These are phyloP conservation scores for Apis dorsata DNA, from an alignment of 1,140 invertebrate genomes.

Conservation along the genomic window DNA sequence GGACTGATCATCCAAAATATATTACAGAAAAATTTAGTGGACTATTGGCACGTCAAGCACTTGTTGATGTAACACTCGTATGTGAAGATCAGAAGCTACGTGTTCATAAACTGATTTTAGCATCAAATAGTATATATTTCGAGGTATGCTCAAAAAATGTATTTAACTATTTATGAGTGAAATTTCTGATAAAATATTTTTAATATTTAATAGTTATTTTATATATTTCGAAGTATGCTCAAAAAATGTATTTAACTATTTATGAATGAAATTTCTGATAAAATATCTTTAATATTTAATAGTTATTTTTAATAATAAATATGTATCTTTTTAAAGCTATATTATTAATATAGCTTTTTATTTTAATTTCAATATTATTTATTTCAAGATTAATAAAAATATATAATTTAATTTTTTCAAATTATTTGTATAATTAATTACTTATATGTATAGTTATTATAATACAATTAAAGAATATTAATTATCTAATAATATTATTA, in stretches of 20 bases:
- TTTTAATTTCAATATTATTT: background rate
- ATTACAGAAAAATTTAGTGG: conserved; percentile 81
- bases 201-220: conserved; percentile 4
- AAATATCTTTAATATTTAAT: conserved; percentile 3
- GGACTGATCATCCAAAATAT: conserved; percentile 81
- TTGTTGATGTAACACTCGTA: conserved; percentile 82
- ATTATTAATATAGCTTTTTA: background rate
- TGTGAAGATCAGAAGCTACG: conserved; percentile 82
- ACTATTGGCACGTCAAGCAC: conserved; percentile 81
- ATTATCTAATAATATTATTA: background rate
- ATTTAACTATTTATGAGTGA: background rate
- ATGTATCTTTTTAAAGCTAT: no score
- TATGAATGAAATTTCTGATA: background rate
- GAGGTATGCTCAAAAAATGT: conserved; percentile 73
- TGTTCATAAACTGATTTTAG: conserved; percentile 83
- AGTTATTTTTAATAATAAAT: no score
- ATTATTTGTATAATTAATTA: background rate
- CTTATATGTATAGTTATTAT: background rate
- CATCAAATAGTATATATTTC: conserved; percentile 84
- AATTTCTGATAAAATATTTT: background rate
- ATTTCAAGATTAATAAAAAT: background rate
- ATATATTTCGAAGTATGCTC: conserved; percentile 82
- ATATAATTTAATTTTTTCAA: background rate
- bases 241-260: conserved; percentile 10
- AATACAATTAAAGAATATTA: background rate